phyloP scores from a whole-genome alignment of 2,113 vertebrate species.

The Cairina moschata region DNA sequence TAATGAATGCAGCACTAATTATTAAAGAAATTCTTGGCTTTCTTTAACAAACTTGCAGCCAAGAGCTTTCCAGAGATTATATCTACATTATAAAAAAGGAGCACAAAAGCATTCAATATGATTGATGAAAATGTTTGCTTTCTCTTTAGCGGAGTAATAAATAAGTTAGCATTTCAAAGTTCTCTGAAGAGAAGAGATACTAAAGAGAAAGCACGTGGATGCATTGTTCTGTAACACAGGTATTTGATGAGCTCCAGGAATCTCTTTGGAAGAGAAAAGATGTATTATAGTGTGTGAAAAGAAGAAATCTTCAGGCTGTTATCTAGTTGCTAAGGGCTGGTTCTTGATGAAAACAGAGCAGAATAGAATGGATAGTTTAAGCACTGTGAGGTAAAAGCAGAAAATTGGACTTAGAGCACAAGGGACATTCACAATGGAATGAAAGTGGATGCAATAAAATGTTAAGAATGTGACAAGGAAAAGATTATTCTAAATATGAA shows the following conservation, averaged over 20 bases:
- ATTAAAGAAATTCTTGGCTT: background rate
- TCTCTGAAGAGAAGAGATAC: constrained; percentile 29
- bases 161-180: constrained; percentile 48
- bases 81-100: background rate
- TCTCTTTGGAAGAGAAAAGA: constrained; percentile 53
- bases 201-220: background rate
- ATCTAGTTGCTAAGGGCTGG: constrained; percentile 53
- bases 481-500: constrained; percentile 49
- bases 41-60: background rate
- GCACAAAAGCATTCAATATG: constrained; percentile 21
- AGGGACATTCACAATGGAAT: constrained; percentile 30
- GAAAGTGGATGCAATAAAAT: constrained; percentile 27
- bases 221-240: constrained; percentile 36
- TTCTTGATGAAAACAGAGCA: constrained; percentile 52
- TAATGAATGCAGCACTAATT: background rate
- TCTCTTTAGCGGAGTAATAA: constrained; percentile 43
- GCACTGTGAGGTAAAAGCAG: constrained; percentile 38
- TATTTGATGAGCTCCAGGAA: constrained; percentile 55
- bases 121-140: constrained; percentile 53
- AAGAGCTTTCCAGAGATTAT: background rate
- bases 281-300: constrained; percentile 53
- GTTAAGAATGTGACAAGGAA: constrained; percentile 36
- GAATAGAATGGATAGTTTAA: constrained; percentile 51
- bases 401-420: constrained; percentile 56
- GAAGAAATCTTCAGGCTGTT: constrained; percentile 43